Base-by-base conservation (phyloP, 1,140 invertebrate genomes). In the Papilio xuthus region DNA sequence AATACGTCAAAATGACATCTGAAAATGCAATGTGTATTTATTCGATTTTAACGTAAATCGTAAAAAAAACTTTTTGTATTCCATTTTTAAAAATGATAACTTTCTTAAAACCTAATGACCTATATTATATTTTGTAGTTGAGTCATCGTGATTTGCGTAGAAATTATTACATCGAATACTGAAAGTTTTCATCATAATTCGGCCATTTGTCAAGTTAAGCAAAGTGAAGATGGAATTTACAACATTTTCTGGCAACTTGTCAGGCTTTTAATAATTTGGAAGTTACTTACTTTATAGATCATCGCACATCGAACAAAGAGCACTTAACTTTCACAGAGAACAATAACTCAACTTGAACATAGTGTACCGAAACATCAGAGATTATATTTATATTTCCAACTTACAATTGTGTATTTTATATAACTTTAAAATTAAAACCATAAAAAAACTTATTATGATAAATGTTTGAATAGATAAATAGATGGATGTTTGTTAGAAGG, bases 201-300 rank as follows among this genome's bases (percentile, higher is more conserved):
- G 41, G 70, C 20, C 10, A 72, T 42, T 72, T 72, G 70, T 72
- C 70, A 72, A 72, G 37, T 42, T 18, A 72, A 72, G 70, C 37
- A 41, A 72, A 18, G 37, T 72, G n/a, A 41, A 70, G 4, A 67
- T 28, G 60, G 13, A 7, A 28, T 67, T 67, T 67, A 67, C 26
- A 32, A 67, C 60, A 28, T 67, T 67, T 67, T 67, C 60, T 67
- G 60, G 60, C 60, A 67, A 67, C 2, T 67, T 28, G 23, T 67
- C 60, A 67, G 6, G 12, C 23, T 26, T 28, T 32, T 32, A 67
- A 26, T 28, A 67, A 67, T 67, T 67, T 28, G 6, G 26, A 28
- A 67, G 60, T 67, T 18, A 67, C 60, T 67, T 6, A 28, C 60
- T 67, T 67, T 67, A 67, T 28, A 67, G 60, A 67, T 67, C 26